Evolutionary conservation across 2,888 invertebrate species (phyloP), one percentile per base, ranked within the genome.

Genomic region (Matsumyia berberina): DNA sequence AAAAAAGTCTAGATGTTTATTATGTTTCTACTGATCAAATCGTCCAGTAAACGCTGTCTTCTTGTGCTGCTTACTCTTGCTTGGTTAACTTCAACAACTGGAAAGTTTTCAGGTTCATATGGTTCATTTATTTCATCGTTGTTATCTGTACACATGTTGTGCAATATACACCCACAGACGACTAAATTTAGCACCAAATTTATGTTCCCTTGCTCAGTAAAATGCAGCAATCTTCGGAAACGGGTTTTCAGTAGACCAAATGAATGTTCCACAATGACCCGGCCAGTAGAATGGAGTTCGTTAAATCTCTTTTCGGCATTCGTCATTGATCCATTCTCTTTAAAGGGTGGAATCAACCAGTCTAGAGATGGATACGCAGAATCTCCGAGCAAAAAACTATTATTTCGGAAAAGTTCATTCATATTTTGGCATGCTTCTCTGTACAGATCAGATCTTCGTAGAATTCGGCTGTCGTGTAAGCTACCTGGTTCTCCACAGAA

Each of bases 171-270:
- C 37, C 37, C n/a, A 9, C 37, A 37, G 37, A 37, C 37, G 11
- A 37, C 37, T 11, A 37, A 37, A 37, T n/a, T 24, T 5, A 17
- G 3, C 15, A 11, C 15, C 19, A 46, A 9, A 19, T 19, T 17
- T 11, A 64, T 7, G 5, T 31, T 49, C 5, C 8, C 19, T 19
- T 66, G 51, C 39, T 66, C 51, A 0, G 66, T 37, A 11, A 66
- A 66, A 15, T 39, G 35, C 12, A 66, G 3, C 3, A 51, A 15
- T 12, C 58, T 46, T 31, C 24, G 19, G 11, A 55, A 70, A 2
- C 70, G 11, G 6, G 57, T 46, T 15, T 58, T 70, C 1, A 57
- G 12, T 7, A 57, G 24, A 0, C 33, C 58, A 12, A 70, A 58
- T 1, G 46, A 4, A n/a, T 70, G 15, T 12, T 70, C 46, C 4